Evolutionary conservation across 1,140 invertebrate species (phyloP).

Genomic region (Drosophila busckii): DNA sequence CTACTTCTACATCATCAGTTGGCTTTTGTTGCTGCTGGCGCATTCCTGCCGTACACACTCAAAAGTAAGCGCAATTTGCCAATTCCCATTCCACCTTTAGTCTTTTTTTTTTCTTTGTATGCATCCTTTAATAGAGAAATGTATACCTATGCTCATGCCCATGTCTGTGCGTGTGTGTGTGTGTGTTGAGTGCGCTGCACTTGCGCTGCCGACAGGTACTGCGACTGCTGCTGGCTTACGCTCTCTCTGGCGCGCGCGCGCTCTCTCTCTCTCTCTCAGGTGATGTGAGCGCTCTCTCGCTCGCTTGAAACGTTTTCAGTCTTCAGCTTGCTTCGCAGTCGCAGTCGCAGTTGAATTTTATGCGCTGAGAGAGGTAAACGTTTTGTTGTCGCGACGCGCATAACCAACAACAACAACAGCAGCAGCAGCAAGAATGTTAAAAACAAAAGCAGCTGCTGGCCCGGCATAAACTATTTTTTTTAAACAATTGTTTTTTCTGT

Average conservation of each 20-base stretch:
- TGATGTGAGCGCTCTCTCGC: conserved; percentile 18
- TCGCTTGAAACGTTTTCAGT: conserved; percentile 38
- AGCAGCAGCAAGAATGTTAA: conserved; percentile 16
- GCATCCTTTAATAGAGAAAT: conserved; percentile 24
- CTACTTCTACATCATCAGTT: not conserved
- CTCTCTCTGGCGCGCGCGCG: conserved; percentile 16
- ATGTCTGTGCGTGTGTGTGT: conserved; percentile 12
- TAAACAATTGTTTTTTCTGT: conserved; percentile 28
- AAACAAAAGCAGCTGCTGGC: conserved; percentile 9
- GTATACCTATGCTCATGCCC: not conserved
- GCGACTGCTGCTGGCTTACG: conserved; percentile 8
- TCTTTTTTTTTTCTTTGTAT: conserved; percentile 2
- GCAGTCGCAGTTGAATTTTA: conserved; percentile 50
- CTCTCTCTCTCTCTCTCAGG: not conserved
- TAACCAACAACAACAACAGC: conserved; percentile 15
- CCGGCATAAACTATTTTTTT: conserved; percentile 27
- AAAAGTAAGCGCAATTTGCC: conserved; percentile 44
- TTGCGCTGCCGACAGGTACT: conserved; percentile 66
- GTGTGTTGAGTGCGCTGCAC: conserved; percentile 60
- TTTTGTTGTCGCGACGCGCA: conserved; percentile 37
- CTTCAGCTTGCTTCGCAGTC: conserved; percentile 39
- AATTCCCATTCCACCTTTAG: conserved; percentile 39
- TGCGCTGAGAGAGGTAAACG: conserved; percentile 61
- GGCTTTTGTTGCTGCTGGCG: conserved; percentile 22
- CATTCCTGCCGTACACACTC: too few species aligned